Evolutionary conservation across 2,888 invertebrate genomes (phyloP).

Genomic region (Muschampia plurimacula): DNA sequence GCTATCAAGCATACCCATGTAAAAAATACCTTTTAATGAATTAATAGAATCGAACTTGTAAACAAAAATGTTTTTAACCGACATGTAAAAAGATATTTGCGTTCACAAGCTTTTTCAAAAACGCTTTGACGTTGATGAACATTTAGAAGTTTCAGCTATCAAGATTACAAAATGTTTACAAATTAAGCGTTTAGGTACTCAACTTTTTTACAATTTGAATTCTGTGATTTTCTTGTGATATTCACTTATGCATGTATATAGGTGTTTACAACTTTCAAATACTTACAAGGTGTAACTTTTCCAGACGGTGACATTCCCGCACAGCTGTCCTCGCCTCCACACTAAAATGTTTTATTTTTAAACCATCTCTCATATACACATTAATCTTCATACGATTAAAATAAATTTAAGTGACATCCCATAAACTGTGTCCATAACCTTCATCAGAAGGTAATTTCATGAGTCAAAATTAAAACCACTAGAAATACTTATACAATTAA

Average conservation of each 20-base stretch:
- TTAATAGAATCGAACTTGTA: no score
- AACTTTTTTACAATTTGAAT: background rate
- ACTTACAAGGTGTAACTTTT: slow-evolving; percentile 12
- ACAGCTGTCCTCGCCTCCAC: slow-evolving; percentile 34
- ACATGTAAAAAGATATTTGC: no score
- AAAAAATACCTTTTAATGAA: no score
- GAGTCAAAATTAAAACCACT: slow-evolving; percentile 1
- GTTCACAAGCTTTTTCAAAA: background rate
- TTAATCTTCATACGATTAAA: slow-evolving; percentile 24
- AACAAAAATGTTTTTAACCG: no score
- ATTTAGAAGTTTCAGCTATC: background rate
- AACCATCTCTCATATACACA: slow-evolving; percentile 20
- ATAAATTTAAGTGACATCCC: slow-evolving; percentile 22
- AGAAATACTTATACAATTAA: background rate
- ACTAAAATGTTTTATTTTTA: slow-evolving; percentile 28
- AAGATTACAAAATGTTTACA: slow-evolving; percentile 1
- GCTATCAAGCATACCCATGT: no score
- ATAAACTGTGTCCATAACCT: slow-evolving; percentile 18
- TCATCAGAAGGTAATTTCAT: slow-evolving; percentile 23
- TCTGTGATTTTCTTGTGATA: background rate
- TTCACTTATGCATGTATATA: no score
- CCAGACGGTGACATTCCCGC: slow-evolving; percentile 32
- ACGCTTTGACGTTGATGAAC: background rate
- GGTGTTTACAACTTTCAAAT: background rate
- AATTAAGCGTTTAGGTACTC: background rate